Base-by-base conservation (phyloP, 2,888 invertebrate species). In the Sinelater perroti region DNA sequence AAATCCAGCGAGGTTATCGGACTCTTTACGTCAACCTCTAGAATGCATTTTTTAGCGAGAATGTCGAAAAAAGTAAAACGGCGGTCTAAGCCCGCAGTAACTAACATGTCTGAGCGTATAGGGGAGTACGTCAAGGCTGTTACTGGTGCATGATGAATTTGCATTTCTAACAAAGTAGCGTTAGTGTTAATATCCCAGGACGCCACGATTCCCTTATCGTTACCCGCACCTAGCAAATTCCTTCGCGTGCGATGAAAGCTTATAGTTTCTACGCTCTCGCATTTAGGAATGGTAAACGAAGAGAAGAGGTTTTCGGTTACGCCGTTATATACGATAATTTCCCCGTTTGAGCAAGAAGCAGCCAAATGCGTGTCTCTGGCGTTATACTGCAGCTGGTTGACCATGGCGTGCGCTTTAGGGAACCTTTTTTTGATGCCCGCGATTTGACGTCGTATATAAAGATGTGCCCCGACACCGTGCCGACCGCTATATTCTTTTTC, bases 1-100 rank as follows among this genome's bases (percentile, higher is more conserved):
- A 76, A 75, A 67, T 77, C 77, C 11, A 76, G 65, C 0, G 74
- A 67, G 2, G 72, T 73, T 44, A 75, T 70, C 31, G 67, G 71
- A 60, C 71, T 73, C n/a, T 70, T 70, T 2, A 77, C 71, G 3
- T 69, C 59, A 14, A 74, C 62, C 20, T 64, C 70, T 1, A 68
- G 63, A 4, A 74, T 66, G 78, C 65, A 81, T 35, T 70, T 68
- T 72, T 65, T 82, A 73, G 60, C 81, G 59, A 55, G 79, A 74
- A 64, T 80, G 71, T 86, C 85, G 68, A 83, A 84, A 1, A 84
- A 80, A 72, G 81, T 79, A 72, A 84, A 80, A 42, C 81, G 78
- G 67, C 83, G 81, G 70, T 86, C 85, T 63, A 79, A 79, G 0
- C 85, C 85, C 65, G 81, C 76, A 0, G 85, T 82, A 2, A 84